phyloP scores from a whole-genome alignment of 2,888 invertebrate genomes.

The Heliconius ethilla region DNA sequence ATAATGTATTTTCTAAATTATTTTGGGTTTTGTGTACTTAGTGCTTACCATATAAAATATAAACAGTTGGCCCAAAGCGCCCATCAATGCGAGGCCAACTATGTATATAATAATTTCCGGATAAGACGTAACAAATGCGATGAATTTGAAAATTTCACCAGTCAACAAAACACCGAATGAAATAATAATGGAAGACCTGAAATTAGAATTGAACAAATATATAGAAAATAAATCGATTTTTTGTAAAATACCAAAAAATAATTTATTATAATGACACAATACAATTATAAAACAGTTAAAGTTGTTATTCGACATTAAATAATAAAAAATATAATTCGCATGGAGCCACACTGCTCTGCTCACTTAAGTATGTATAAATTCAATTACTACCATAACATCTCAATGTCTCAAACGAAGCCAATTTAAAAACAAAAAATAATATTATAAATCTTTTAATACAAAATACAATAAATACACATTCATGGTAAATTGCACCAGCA shows the following conservation, averaged over 20 bases:
- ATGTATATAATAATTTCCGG: conserved; percentile 90
- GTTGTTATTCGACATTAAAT: too few species aligned
- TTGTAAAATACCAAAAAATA: too few species aligned
- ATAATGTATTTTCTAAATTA: not conserved
- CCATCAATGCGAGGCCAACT: conserved; percentile 88
- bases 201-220: conserved; percentile 42
- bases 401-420: too few species aligned
- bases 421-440: too few species aligned
- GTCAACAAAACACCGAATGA: conserved; percentile 87
- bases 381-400: too few species aligned
- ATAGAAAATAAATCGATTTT: too few species aligned
- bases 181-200: conserved; percentile 86
- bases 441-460: too few species aligned
- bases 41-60: conserved; percentile 94
- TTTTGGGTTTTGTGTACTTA: conserved; percentile 52
- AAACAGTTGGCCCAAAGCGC: conserved; percentile 97
- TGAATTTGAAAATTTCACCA: conserved; percentile 91
- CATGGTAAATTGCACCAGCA: too few species aligned
- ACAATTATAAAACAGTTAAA: not conserved
- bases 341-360: too few species aligned
- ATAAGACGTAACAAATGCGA: conserved; percentile 89
- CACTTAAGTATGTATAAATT: too few species aligned
- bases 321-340: too few species aligned
- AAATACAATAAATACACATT: too few species aligned
- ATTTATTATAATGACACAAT: conserved; percentile 52